Base-by-base conservation (phyloP, 1,140 invertebrate species). In the Tetramorium simillimum region DNA sequence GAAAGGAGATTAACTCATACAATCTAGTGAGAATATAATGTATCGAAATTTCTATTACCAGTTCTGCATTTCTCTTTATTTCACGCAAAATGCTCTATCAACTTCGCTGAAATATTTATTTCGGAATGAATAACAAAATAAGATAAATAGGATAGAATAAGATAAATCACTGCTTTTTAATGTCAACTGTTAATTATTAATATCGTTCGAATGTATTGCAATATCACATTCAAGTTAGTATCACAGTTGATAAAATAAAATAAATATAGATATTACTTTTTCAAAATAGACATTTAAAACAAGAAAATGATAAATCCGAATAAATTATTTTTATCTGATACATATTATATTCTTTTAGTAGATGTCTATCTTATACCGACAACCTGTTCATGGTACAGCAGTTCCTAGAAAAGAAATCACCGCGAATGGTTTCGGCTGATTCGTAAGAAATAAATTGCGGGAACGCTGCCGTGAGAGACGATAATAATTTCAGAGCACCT, bases 401-500 rank as follows among this genome's bases (percentile, higher is more conserved):
- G 28, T 58, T n/a, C 33, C 5, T 16, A 51, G 21, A 78, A 56
- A 77, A 67, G 21, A 77, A 76, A 37, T 76, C 18, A 24, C 21
- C 37, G 46, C 33, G 60, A 43, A n/a, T 24, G 21, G 37, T 33
- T 24, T 60, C 5, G n/a, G 18, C 24, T 56, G n/a, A 70, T 51
- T 49, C 46, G 40, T 56, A n/a, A 40, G 18, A 16, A 72, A 86
- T 63, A 87, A 81, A 84, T 12, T 46, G 10, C 69, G 16, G 6
- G 53, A 84, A 37, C 43, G 16, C 28, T 40, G 40, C 1, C 40
- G 80, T 85, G 86, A 70, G 86, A 85, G 46, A 51, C 70, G 81
- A 73, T 60, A 75, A 75, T 24, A 84, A 46, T 62, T 84, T 73
- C 43, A 14, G 69, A 72, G 40, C 69, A 70, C 88, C 82, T 81